Base-by-base conservation (phyloP, 2,113 vertebrate species). In the Nematolebias whitei region DNA sequence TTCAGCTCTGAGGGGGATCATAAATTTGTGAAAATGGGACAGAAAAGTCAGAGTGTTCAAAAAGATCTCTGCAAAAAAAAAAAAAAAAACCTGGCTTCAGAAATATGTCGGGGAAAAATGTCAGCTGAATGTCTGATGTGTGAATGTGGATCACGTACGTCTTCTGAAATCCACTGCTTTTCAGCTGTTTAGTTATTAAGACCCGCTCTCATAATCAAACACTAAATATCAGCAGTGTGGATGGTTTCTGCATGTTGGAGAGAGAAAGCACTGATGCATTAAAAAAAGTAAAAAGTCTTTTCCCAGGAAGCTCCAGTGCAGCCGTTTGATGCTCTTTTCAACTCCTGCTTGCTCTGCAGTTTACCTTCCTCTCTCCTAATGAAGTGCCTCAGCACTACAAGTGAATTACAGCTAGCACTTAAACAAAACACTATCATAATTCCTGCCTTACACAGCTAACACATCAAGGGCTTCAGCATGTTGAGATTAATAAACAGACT, bases 271-370 rank as follows among this genome's bases (percentile, higher is more conserved):
- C 5, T 35, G 51, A 18, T 57, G 62, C 39, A 24, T 58, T 10
- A 35, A 35, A 35, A 35, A 35, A 29, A 29, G 7, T 29, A 14
- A 11, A 66, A 16, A 13, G 61, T 14, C 12, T 64, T 68, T 38
- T 39, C 44, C 29, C 44, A 19, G 40, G 12, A 63, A 29, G 60
- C 20, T 48, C 43, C n/a, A 51, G 59, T 32, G 39, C 55, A 73
- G 58, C 58, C 79, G 74, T 78, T 68, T 76, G 68, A 69, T 71
- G 71, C 71, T 54, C 50, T 39, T 59, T 39, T 69, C 73, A 49
- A 61, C 55, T 68, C 39, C 68, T 61, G 62, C 14, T 65, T 61
- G 58, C 62, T 35, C 60, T 74, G 56, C 59, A 73, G 44, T 65
- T 76, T 58, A 54, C 62, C 72, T 57, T 32, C 23, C 43, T 74